Evolutionary conservation across 92 coral and sea anemone species (phyloP), one percentile per base, ranked within the genome.

Genomic region (Epizoanthus stellaris): DNA sequence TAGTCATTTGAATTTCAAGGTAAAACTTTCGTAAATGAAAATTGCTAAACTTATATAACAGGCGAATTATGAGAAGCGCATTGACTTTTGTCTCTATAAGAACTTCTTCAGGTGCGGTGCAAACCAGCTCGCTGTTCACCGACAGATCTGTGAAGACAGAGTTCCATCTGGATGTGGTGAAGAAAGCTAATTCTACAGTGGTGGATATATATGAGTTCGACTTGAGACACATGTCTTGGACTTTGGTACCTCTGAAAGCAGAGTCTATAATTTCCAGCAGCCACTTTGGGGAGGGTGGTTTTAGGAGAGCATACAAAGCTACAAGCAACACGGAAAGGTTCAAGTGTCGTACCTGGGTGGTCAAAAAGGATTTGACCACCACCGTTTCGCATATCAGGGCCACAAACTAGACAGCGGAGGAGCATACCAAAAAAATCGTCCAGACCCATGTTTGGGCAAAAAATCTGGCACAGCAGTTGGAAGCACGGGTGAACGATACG

Each of bases 371-470:
- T 74, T 73, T 92, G 19, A 81, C 91, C 38, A 69, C 40, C 20
- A 57, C 93, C 21, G 45, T 60, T 49, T 47, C 87, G 4, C 56
- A 61, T 9, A 89, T 92, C 36, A 14, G 3, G 2, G 67, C 80
- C 12, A 61, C 84, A 13, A 85, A 85, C 21, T 77, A 67, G 65
- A 54, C 77, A 25, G 67, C 58, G 43, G 88, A 90, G 79, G 89
- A 86, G 16, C 91, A 92, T 62, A 87, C 86, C 3, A 47, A 58
- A 6, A 92, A 87, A 63, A 81, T 85, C 17, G 91, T 92, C 25
- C 93, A 90, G 14, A 90, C 88, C 86, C 91, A 90, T 74, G 67
- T 90, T 21, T 67, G 87, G 47, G 93, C 95, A 0, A 56, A 68
- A 68, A 89, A 89, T 39, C n/a, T 92, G 76, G 91, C 89, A 6